Percentiles rank a stretch among this genome's conserved stretches.
Conservation (phyloP, 2,113 vertebrate species). For the Coptodon bakossiorum region DNA sequence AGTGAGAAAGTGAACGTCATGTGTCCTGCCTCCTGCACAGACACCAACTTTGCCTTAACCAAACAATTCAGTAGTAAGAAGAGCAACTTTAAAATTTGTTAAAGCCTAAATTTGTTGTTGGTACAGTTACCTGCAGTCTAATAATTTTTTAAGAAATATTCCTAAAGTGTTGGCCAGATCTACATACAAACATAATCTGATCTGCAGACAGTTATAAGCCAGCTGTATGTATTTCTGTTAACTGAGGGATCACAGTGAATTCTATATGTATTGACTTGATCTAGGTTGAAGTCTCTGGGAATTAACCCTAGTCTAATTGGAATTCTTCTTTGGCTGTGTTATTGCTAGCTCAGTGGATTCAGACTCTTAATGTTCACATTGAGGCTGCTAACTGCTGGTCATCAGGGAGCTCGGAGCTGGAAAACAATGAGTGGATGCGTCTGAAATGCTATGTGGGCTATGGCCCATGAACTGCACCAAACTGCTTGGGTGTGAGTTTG, state of each 20-base stretch:
- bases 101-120: neutral
- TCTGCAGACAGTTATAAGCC: neutral
- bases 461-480: conserved; percentile 18
- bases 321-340: neutral
- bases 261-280: neutral
- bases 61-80: neutral
- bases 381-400: conserved; percentile 13
- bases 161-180: neutral
- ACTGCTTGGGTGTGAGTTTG: conserved; percentile 15
- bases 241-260: neutral
- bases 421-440: conserved; percentile 1
- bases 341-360: conserved; percentile 6
- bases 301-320: neutral
- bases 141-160: neutral
- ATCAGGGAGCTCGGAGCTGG: conserved; percentile 10
- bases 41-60: neutral
- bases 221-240: neutral
- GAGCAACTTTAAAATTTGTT: neutral
- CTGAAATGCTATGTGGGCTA: conserved; percentile 11
- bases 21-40: neutral
- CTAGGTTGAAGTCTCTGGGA: neutral
- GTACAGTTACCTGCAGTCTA: neutral
- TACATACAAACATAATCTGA: neutral
- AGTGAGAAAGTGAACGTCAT: neutral
- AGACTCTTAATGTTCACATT: conserved; percentile 2